Evolutionary conservation across 2,113 vertebrate species (phyloP).

Genomic region (Suricata suricatta): DNA sequence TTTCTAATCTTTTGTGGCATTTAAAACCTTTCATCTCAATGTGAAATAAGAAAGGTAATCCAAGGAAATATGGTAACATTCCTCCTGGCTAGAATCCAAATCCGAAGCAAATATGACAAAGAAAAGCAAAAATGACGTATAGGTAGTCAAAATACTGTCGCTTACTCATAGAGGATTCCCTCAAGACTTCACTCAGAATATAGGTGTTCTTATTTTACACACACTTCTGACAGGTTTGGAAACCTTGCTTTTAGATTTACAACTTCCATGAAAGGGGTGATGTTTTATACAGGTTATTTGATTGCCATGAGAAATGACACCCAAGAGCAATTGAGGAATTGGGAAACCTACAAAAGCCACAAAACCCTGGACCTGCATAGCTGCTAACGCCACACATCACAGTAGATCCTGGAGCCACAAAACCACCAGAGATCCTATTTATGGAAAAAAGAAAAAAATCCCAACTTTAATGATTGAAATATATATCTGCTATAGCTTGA

Average conservation of each 20-base stretch:
- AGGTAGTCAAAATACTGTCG: background rate
- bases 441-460: background rate
- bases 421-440: background rate
- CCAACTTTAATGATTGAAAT: background rate
- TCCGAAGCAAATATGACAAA: conserved; percentile 16
- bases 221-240: background rate
- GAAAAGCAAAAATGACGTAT: conserved; percentile 37
- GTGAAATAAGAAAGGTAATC: background rate
- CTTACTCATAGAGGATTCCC: background rate
- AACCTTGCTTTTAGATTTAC: conserved; percentile 51
- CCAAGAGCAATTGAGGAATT: background rate
- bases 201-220: conserved; percentile 47
- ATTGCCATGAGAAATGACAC: conserved; percentile 41
- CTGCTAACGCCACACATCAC: background rate
- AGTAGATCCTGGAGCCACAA: background rate
- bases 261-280: background rate
- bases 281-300: background rate
- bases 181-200: conserved; percentile 21
- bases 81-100: conserved; percentile 19
- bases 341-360: background rate
- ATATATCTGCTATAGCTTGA: background rate
- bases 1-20: background rate
- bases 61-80: background rate
- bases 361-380: background rate
- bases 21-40: conserved; percentile 6